These are phyloP conservation scores for Sphaeramia orbicularis DNA, from an alignment of 2,797 vertebrate species.

Conservation along the genomic window DNA sequence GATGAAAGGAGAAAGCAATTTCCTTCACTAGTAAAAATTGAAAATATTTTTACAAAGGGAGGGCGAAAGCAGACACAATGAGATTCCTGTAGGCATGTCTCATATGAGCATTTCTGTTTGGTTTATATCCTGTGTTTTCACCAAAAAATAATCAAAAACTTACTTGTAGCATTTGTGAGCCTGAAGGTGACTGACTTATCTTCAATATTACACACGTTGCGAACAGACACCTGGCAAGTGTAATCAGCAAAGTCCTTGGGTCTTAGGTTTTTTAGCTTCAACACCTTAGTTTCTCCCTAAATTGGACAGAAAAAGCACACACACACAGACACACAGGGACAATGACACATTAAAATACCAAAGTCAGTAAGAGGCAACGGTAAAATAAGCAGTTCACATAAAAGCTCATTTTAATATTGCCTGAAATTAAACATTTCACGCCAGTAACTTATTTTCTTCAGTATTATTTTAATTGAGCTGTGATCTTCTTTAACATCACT, in stretches of 20 bases:
- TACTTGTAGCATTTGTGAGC: slow-evolving; percentile 95
- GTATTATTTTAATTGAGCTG: slow-evolving; percentile 43
- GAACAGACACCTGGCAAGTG: slow-evolving; percentile 96
- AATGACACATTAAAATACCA: not conserved
- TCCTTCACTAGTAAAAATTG: slow-evolving; percentile 9
- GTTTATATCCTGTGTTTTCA: not conserved
- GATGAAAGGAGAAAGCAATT: slow-evolving; percentile 25
- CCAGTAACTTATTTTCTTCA: slow-evolving; percentile 21
- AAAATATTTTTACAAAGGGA: slow-evolving; percentile 37
- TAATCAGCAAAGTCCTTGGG: slow-evolving; percentile 97
- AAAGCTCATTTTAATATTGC: not conserved
- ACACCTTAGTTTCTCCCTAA: slow-evolving; percentile 97
- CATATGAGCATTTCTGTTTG: not conserved
- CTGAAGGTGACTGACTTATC: slow-evolving; percentile 95
- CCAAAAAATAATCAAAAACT: slow-evolving; percentile 40
- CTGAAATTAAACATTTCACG: not conserved
- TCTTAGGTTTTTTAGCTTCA: slow-evolving; percentile 97
- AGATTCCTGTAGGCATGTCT: slow-evolving; percentile 8
- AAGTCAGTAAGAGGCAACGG: too few species aligned
- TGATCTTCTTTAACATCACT: slow-evolving; percentile 48
- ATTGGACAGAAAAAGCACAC: slow-evolving; percentile 10
- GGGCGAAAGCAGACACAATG: slow-evolving; percentile 25
- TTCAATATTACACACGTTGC: slow-evolving; percentile 95
- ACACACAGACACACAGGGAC: slow-evolving; percentile 8
- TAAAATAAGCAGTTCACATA: too few species aligned